Evolutionary conservation across 2,113 vertebrate species (phyloP), one percentile per base, ranked within the genome.

Genomic region (Candoia aspera): DNA sequence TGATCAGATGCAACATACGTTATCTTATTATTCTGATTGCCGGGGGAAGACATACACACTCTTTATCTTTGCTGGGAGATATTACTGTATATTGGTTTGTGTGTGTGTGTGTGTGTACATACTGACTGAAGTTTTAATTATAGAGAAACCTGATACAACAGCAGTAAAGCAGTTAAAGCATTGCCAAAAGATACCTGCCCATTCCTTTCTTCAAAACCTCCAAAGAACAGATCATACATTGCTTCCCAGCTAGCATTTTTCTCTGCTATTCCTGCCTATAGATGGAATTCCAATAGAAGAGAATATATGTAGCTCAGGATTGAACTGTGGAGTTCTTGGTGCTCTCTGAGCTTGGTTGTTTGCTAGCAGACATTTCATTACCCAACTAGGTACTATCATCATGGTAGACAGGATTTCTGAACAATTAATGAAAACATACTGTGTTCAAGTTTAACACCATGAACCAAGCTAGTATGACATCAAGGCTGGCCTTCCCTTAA

Each of bases 21-120:
- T 60, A 62, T 17, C 79, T 92, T 55, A 89, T 91, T 57, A 13
- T 93, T 90, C 85, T 62, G 46, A 42, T 2, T 64, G 21, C 24
- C 26, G 60, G 19, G 12, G 83, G 42, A 87, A 91, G 87, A 54
- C 55, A 37, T 62, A 2, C 53, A 37, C 11, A 55, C 26, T 37
- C 58, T 62, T n/a, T 19, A 3, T 60, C 64, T 87, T 46, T 4
- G 17, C 49, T 90, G 9, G 57, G 59, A 59, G 19, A 84, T 59
- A 42, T 46, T 84, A 53, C 21, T 84, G 37, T 57, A n/a, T 57
- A 55, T 17, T 46, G 6, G 6, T 64, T 3, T 64, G 24, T 26
- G 24, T 64, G 4, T 12, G 11, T 68, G 12, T 33, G n/a, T 17
- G 33, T 73, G 33, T 73, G 13, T 33, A 73, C 13, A 73, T 73